Conservation (phyloP, 2,888 invertebrate genomes). For the Hyposoter dolosus region DNA sequence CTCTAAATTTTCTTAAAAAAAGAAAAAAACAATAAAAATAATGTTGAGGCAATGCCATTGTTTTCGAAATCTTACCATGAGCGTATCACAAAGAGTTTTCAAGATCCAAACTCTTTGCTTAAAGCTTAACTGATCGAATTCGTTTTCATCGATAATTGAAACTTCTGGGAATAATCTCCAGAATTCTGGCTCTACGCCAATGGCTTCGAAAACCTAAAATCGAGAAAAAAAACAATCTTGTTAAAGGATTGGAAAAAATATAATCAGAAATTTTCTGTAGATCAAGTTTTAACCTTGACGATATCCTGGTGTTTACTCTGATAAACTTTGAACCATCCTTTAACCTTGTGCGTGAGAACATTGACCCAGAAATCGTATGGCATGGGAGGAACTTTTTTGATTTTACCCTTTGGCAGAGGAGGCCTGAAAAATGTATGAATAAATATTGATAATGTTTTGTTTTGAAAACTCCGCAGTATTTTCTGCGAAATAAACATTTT, state of each 20-base stretch:
- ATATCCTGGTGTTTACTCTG: constrained; percentile 82
- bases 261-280: neutral
- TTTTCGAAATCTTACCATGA: constrained; percentile 75
- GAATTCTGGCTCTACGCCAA: constrained; percentile 86
- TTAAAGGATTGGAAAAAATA: constrained; percentile 5
- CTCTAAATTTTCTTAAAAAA: neutral
- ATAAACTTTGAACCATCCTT: constrained; percentile 86
- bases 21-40: neutral
- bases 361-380: constrained; percentile 87
- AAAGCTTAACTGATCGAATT: constrained; percentile 86
- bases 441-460: neutral
- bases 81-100: constrained; percentile 86
- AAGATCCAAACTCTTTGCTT: constrained; percentile 86
- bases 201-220: constrained; percentile 84
- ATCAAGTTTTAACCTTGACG: constrained; percentile 77
- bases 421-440: constrained; percentile 77
- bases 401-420: constrained; percentile 79
- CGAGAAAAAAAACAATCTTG: constrained; percentile 43
- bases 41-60: neutral
- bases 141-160: constrained; percentile 85
- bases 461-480: too few species aligned
- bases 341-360: constrained; percentile 84
- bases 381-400: constrained; percentile 86
- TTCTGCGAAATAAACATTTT: too few species aligned
- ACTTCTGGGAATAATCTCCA: constrained; percentile 86